Conservation (phyloP, 2,888 invertebrate genomes). For the Plagiodera versicolora region DNA sequence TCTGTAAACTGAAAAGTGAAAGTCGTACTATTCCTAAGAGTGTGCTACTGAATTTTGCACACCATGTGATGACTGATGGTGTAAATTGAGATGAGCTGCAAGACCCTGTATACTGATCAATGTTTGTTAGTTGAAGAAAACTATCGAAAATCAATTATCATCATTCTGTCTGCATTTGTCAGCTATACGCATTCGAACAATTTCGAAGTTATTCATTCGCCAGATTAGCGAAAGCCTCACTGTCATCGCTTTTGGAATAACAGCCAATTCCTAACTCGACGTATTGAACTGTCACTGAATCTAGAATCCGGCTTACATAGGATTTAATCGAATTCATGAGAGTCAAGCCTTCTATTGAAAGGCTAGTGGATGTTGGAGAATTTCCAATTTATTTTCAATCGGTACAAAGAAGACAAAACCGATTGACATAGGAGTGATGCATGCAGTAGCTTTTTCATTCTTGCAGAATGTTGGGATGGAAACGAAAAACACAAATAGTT, state of each 20-base stretch:
- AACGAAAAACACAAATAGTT: conserved; percentile 38
- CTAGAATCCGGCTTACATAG: conserved; percentile 24
- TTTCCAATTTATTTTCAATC: conserved; percentile 35
- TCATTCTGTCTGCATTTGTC: background rate
- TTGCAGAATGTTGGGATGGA: conserved; percentile 41
- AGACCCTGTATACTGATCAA: too few species aligned
- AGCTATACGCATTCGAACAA: background rate
- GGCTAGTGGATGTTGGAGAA: conserved; percentile 27
- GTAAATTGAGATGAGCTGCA: too few species aligned
- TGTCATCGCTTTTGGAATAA: conserved; percentile 11
- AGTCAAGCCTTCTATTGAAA: conserved; percentile 26
- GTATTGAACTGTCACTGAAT: conserved; percentile 26
- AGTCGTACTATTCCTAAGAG: too few species aligned
- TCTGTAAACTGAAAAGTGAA: too few species aligned
- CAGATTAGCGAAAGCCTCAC: conserved; percentile 8
- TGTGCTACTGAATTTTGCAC: too few species aligned
- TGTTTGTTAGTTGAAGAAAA: background rate
- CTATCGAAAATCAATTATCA: background rate
- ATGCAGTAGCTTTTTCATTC: conserved; percentile 37
- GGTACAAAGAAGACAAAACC: conserved; percentile 32
- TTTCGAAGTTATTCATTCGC: conserved; percentile 3
- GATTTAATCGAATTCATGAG: conserved; percentile 33
- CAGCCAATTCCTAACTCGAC: conserved; percentile 14
- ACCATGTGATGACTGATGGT: too few species aligned
- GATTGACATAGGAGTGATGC: conserved; percentile 28